Evolutionary conservation across 1,140 invertebrate species (phyloP).

Genomic region (Plectrocnemia conspersa): DNA sequence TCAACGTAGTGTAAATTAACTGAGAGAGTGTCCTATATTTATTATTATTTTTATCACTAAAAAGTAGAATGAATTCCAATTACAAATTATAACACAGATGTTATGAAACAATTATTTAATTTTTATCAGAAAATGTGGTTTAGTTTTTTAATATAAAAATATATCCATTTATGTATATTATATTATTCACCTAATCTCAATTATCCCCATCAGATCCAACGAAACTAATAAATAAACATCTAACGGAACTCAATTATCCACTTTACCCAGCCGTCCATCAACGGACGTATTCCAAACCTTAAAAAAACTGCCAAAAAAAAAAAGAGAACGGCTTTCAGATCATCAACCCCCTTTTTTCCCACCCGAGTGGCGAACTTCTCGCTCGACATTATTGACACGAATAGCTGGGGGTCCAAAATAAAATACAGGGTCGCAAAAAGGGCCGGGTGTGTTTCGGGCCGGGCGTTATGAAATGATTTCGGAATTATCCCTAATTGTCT

Average conservation of each 20-base stretch:
- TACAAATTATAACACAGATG: too few species aligned
- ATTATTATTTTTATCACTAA: too few species aligned
- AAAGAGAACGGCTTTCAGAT: constrained; percentile 6
- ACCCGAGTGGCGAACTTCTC: constrained; percentile 15
- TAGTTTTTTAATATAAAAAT: too few species aligned
- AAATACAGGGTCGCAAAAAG: constrained; percentile 1
- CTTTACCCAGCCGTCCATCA: constrained; percentile 18
- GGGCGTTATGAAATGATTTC: constrained; percentile 27
- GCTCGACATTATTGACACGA: constrained; percentile 29
- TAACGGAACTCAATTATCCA: constrained; percentile 23
- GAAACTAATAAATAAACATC: constrained; percentile 28
- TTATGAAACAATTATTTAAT: too few species aligned
- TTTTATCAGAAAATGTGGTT: too few species aligned
- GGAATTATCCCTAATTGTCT: constrained; percentile 31
- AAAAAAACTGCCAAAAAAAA: neutral
- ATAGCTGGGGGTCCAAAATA: neutral
- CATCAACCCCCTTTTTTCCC: constrained; percentile 5
- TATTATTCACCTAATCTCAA: too few species aligned
- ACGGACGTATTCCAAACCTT: neutral
- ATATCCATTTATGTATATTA: too few species aligned
- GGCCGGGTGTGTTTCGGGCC: neutral
- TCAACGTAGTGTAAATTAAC: too few species aligned
- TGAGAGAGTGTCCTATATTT: too few species aligned
- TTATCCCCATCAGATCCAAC: constrained; percentile 1
- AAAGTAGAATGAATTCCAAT: too few species aligned